Evolutionary conservation across 2,113 vertebrate species (phyloP).

Genomic region (Aythya baeri): DNA sequence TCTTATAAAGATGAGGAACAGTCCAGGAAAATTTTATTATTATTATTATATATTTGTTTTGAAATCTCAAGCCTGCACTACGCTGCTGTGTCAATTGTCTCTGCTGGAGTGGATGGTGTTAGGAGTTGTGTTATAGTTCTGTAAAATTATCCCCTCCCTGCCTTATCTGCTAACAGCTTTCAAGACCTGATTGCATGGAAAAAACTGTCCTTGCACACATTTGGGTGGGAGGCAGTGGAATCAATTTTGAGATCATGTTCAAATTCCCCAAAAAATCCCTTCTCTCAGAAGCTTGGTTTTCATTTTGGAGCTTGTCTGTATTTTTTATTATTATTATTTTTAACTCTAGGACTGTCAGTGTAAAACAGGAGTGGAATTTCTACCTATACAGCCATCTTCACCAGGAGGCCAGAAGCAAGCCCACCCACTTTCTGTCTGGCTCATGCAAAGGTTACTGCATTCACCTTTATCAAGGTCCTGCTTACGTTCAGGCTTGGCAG

Average conservation of each 20-base stretch:
- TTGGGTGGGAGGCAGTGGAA: not conserved
- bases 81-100: not conserved
- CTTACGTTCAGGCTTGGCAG: not conserved
- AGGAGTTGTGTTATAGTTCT: not conserved
- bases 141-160: not conserved
- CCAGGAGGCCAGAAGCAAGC: not conserved
- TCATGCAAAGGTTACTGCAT: not conserved
- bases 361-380: not conserved
- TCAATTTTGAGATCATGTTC: not conserved
- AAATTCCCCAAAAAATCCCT: not conserved
- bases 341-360: not conserved
- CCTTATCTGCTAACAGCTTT: not conserved
- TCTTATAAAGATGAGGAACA: not conserved
- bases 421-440: not conserved
- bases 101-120: not conserved
- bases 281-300: not conserved
- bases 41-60: conserved; percentile 8
- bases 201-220: not conserved
- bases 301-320: accelerated
- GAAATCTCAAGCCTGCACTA: not conserved
- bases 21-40: not conserved
- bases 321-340: not conserved
- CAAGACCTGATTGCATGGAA: not conserved
- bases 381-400: not conserved
- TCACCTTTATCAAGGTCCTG: not conserved